Evolutionary conservation across 2,888 invertebrate species (phyloP).

Genomic region (Octodonta nipae): DNA sequence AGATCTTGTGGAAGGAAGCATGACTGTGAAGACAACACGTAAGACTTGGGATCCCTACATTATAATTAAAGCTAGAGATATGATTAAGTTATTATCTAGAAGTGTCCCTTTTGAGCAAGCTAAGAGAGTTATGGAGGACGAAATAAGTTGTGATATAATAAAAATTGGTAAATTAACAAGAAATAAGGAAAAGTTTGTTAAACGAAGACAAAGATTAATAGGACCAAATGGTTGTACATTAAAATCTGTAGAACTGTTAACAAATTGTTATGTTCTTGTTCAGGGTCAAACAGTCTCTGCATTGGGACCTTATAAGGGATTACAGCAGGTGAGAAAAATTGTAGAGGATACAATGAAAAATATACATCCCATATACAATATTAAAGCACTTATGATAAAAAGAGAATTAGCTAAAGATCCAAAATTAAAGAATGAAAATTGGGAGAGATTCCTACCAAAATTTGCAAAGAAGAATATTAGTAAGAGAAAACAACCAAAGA

Average conservation of each 20-base stretch:
- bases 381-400: conserved; percentile 95
- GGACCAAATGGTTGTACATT: conserved; percentile 97
- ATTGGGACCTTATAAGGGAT: conserved; percentile 87
- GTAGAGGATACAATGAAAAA: conserved; percentile 97
- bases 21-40: conserved; percentile 85
- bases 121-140: conserved; percentile 71
- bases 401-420: conserved; percentile 88
- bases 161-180: conserved; percentile 84
- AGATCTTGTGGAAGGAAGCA: conserved; percentile 85
- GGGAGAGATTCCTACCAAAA: conserved; percentile 93
- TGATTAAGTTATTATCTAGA: conserved; percentile 86
- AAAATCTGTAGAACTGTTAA: conserved; percentile 90
- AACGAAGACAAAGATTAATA: conserved; percentile 83
- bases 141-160: conserved; percentile 86
- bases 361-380: conserved; percentile 96
- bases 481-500: conserved; percentile 76
- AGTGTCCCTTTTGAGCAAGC: conserved; percentile 97
- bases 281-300: conserved; percentile 96
- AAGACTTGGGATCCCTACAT: conserved; percentile 99
- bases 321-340: conserved; percentile 75
- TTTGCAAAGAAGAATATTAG: conserved; percentile 78
- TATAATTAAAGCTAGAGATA: conserved; percentile 88
- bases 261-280: conserved; percentile 89
- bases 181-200: conserved; percentile 88
- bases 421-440: conserved; percentile 79